Evolutionary conservation across 2,888 invertebrate genomes (phyloP), one percentile per base, ranked within the genome.

Genomic region (Drosophila nigritarsus): DNA sequence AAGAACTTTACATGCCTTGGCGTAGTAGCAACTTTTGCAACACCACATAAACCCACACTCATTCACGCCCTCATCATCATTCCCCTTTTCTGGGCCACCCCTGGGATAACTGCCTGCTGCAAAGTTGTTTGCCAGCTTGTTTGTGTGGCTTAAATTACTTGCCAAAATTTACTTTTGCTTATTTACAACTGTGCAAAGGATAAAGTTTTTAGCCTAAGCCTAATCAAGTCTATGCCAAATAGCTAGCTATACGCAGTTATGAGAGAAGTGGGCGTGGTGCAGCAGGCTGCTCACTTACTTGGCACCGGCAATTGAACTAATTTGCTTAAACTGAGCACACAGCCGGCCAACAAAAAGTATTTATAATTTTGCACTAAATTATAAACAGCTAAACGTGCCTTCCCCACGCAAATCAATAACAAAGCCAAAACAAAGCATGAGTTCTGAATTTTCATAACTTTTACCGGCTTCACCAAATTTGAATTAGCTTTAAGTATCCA

Each of bases 191-290:
- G 89, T 83, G 89, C 88, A 83, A 82, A 91, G 91, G 91, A 91
- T 91, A 88, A 91, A 92, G 90, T 92, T 91, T 91, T 86, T 78
- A 83, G 85, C 90, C 91, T 88, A 91, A 90, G 91, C 90, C 92
- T 91, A 91, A 92, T 92, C 91, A 92, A 91, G 82, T 90, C 85
- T 87, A 86, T 82, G 81, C 81, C 78, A 67, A 63, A 73, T 65
- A 65, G 40, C 42, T 58, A 38, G 40, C 42, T 38, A 38, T 61
- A 24, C 29, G 18, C 60, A 38, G 40, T n/a, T 27, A 34, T 1
- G 18, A 27, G 20, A n/a, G 29, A 50, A 50, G 34, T 15, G 24
- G 36, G 40, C 34, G 27, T 8, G 58, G 45, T 24, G 56, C n/a
- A 56, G 49, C 51, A 61, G 30, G 53, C 60, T 66, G 69, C 58